Evolutionary conservation across 2,797 vertebrate genomes (phyloP), one percentile per base, ranked within the genome.

Genomic region (Chaunax sp.): DNA sequence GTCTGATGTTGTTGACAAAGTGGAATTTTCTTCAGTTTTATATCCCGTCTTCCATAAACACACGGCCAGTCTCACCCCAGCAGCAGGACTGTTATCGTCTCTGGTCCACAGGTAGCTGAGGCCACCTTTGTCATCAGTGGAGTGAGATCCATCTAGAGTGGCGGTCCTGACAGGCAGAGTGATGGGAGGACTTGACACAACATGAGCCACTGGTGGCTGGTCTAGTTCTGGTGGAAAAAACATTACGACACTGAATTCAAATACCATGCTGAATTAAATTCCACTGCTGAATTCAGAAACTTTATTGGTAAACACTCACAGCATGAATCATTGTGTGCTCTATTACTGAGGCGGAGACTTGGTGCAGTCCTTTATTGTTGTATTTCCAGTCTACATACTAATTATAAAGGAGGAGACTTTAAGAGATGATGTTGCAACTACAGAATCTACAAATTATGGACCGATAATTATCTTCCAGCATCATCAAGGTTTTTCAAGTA

Each of bases 51-150:
- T 13, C 2, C 4, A 9, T 19, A 23, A 23, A 6, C 25, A 18
- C 12, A 20, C 14, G 26, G 13, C 6, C 23, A 0, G n/a, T 20
- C 96, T 95, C 75, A 99, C 98, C 92, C 97, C 98, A 45, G 98
- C 97, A 0, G 97, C 97, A 46, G 98, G 98, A 55, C 98, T 99
- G 63, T 78, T 93, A 26, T 97, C 96, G 0, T 98, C 97, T 50
- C 98, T 90, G 12, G 92, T 95, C 98, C 98, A 99, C 75, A 96
- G 63, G 89, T 94, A 99, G 90, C 89, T 94, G 81, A 96, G 85
- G 33, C 95, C 95, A 5, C 95, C 96, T 65, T 99, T 97, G 83
- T 99, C 98, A 22, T 99, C 98, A 0, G 91, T 94, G 58, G 98
- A 98, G 69, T 84, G 95, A 0, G 97, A 97, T 22, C 98, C 98